Evolutionary conservation across 2,888 invertebrate species (phyloP).

Genomic region (Eupithecia centaureata): DNA sequence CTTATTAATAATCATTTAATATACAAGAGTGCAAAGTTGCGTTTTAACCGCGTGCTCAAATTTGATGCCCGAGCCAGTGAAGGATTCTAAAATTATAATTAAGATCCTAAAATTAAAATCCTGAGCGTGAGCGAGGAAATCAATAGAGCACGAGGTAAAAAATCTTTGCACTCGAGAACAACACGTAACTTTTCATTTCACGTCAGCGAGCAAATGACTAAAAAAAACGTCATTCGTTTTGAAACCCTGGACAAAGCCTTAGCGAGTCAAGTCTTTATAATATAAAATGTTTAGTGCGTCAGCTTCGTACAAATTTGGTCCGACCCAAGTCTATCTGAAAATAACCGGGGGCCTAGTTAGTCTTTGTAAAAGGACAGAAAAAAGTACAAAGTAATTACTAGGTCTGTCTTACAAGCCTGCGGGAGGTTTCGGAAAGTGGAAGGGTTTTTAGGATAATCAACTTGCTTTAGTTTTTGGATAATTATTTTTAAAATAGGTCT

Average conservation of each 20-base stretch:
- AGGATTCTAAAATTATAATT: no score
- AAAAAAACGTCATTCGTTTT: background rate
- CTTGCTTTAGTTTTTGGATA: background rate
- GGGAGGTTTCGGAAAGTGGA: background rate
- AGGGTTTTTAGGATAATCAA: background rate
- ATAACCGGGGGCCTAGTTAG: background rate
- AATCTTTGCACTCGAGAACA: no score
- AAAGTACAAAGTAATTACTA: background rate
- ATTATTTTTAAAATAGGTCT: background rate
- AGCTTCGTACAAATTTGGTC: background rate
- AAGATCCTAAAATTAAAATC: no score
- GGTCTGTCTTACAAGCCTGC: background rate
- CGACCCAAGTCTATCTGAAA: background rate
- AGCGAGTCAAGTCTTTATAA: background rate
- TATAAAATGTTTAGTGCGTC: background rate
- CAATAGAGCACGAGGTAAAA: no score
- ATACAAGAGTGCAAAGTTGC: no score
- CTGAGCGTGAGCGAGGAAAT: no score
- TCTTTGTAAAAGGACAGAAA: background rate
- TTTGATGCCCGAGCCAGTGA: no score
- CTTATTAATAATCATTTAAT: no score
- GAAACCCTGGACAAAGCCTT: background rate
- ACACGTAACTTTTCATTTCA: no score
- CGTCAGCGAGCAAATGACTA: no score
- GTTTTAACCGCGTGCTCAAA: no score